Evolutionary conservation across 2,888 invertebrate genomes (phyloP).

Genomic region (Nemotelus nigrinus): DNA sequence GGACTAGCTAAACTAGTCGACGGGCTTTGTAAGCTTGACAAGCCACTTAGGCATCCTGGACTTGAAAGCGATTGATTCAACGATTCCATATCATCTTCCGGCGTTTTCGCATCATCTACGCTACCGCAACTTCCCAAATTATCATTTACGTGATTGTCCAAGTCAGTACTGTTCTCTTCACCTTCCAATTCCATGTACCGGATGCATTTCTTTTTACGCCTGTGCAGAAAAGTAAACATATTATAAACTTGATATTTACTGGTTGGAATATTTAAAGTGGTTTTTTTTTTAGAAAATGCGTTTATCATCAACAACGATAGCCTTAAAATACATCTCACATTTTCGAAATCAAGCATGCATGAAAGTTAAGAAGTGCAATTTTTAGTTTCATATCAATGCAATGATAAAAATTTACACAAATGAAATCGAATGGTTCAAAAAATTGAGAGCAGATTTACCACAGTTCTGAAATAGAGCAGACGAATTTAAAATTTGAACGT

Average conservation of each 20-base stretch:
- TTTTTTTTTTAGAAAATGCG: neutral
- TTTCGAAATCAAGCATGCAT: too few species aligned
- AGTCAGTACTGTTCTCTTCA: slow-evolving; percentile 71
- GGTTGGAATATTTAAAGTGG: too few species aligned
- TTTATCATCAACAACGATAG: neutral
- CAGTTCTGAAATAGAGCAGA: too few species aligned
- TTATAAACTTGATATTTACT: neutral
- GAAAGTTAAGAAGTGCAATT: too few species aligned
- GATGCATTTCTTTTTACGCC: slow-evolving; percentile 97
- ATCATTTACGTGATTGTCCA: slow-evolving; percentile 69
- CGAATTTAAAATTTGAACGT: too few species aligned
- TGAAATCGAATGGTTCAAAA: too few species aligned
- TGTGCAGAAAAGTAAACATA: slow-evolving; percentile 58
- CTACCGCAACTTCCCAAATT: slow-evolving; percentile 84
- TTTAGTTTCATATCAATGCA: too few species aligned
- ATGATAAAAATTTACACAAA: too few species aligned
- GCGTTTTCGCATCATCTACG: slow-evolving; percentile 76
- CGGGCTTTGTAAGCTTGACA: slow-evolving; percentile 77
- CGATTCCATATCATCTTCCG: slow-evolving; percentile 75
- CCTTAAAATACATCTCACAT: too few species aligned
- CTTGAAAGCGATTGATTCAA: slow-evolving; percentile 69
- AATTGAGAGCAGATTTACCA: too few species aligned
- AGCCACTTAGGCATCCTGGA: slow-evolving; percentile 73
- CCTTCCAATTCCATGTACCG: slow-evolving; percentile 90
- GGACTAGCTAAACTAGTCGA: slow-evolving; percentile 82